Evolutionary conservation across 2,888 invertebrate species (phyloP).

Genomic region (Phengaris arion): DNA sequence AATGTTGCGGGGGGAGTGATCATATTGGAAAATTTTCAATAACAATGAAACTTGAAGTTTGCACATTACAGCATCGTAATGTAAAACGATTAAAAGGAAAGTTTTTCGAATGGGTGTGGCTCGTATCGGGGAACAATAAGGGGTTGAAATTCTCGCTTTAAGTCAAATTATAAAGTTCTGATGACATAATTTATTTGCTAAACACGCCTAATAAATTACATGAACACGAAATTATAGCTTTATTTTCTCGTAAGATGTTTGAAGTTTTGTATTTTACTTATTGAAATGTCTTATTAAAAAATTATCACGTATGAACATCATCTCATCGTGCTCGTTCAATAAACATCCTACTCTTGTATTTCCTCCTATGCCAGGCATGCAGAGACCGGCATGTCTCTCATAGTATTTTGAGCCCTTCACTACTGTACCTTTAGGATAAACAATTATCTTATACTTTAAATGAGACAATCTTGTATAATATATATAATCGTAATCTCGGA

Average conservation of each 20-base stretch:
- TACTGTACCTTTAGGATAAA: too few species aligned
- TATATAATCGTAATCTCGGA: too few species aligned
- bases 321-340: too few species aligned
- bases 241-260: neutral
- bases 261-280: neutral
- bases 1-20: conserved; percentile 35
- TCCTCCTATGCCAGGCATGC: too few species aligned
- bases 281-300: too few species aligned
- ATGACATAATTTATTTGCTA: conserved; percentile 23
- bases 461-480: too few species aligned
- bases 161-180: conserved; percentile 14
- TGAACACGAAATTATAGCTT: neutral
- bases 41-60: conserved; percentile 58
- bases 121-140: conserved; percentile 42
- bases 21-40: conserved; percentile 58
- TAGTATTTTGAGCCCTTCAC: too few species aligned
- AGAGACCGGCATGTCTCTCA: too few species aligned
- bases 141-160: conserved; percentile 50
- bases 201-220: conserved; percentile 7
- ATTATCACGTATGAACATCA: too few species aligned
- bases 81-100: conserved; percentile 71
- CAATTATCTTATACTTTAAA: too few species aligned
- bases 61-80: conserved; percentile 68
- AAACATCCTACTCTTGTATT: too few species aligned
- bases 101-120: conserved; percentile 69